These are phyloP conservation scores for Eremophila alpestris DNA, from an alignment of 2,797 vertebrate genomes.

Conservation along the genomic window DNA sequence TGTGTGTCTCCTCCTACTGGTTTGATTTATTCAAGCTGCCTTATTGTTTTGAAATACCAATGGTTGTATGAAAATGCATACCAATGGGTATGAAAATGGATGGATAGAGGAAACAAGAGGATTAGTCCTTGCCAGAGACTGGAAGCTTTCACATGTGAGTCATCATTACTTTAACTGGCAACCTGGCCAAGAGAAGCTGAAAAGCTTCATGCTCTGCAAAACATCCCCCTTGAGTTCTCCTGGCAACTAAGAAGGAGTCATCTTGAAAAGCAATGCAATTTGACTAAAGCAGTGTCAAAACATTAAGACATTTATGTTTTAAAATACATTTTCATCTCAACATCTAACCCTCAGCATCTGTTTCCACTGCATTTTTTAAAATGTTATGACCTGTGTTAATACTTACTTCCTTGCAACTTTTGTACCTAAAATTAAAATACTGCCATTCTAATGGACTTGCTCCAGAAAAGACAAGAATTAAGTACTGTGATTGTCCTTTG, in stretches of 20 bases:
- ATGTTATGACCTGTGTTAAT: neutral
- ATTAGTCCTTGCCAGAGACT: neutral
- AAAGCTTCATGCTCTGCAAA: neutral
- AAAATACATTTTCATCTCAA: neutral
- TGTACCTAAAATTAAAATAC: neutral
- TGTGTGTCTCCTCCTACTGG: neutral
- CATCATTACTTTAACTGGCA: neutral
- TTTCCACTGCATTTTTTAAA: neutral
- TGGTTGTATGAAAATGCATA: neutral
- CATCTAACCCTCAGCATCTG: neutral
- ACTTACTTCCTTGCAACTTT: neutral
- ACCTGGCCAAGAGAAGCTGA: neutral
- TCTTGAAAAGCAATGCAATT: neutral
- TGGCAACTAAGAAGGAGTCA: neutral
- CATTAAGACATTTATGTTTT: neutral
- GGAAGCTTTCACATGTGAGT: neutral
- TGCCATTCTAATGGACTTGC: neutral
- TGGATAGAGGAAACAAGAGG: neutral
- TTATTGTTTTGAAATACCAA: neutral
- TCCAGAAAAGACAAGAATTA: neutral
- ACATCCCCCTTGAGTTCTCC: neutral
- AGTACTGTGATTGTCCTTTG: neutral
- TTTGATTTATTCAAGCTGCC: neutral
- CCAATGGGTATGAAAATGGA: neutral
- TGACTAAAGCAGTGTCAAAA: neutral